These are phyloP conservation scores for Papilio demoleus DNA, from an alignment of 2,888 invertebrate species.

Conservation along the genomic window DNA sequence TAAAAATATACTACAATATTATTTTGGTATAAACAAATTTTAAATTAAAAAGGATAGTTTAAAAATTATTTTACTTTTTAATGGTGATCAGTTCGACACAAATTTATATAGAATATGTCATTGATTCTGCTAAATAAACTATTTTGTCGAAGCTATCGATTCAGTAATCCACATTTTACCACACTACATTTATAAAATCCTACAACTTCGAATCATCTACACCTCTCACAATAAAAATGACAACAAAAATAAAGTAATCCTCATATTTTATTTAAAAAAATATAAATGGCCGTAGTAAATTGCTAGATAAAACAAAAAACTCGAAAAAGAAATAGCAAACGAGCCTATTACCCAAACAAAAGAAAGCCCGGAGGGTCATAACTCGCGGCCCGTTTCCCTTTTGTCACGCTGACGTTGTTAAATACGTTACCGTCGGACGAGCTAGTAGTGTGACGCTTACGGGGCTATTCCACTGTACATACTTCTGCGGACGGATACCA, in stretches of 20 bases:
- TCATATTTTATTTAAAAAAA: not conserved
- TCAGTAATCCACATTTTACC: no score
- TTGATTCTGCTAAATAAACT: no score
- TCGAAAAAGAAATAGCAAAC: slow-evolving; percentile 61
- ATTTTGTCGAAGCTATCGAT: no score
- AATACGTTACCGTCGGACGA: slow-evolving; percentile 67
- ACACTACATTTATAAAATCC: no score
- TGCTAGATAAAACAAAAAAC: slow-evolving; percentile 52
- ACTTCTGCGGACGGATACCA: not conserved
- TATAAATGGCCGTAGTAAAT: slow-evolving; percentile 26
- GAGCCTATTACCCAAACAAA: slow-evolving; percentile 74
- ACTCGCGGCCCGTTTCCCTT: slow-evolving; percentile 74
- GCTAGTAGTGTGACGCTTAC: slow-evolving; percentile 55
- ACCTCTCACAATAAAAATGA: no score
- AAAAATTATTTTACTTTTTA: no score
- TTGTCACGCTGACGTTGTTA: slow-evolving; percentile 73
- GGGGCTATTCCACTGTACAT: not conserved
- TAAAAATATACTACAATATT: not conserved
- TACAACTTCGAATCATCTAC: no score
- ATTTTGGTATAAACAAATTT: no score
- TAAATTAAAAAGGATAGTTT: no score
- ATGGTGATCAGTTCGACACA: no score
- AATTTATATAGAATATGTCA: no score
- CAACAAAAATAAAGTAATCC: not conserved
- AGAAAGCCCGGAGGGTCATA: slow-evolving; percentile 75